Evolutionary conservation across 1,140 invertebrate genomes (phyloP).

Genomic region (Drosophila kurseongensis): DNA sequence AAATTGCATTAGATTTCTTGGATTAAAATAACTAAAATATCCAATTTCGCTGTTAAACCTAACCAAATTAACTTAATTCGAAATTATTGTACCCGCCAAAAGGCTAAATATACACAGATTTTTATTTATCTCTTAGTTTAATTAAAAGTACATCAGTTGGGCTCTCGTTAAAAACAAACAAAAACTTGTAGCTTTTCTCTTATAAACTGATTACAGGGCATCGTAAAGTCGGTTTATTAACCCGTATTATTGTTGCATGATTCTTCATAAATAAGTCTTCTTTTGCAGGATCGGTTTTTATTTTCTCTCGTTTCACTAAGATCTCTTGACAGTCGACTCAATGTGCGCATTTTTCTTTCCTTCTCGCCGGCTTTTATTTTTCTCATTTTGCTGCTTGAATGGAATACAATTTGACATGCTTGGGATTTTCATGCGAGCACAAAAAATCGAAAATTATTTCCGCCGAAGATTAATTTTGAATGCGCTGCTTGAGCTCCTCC

Average conservation of each 20-base stretch:
- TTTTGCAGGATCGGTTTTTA: constrained; percentile 65
- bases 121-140: too few relatives aligned
- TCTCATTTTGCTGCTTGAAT: constrained; percentile 35
- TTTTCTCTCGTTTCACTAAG: constrained; percentile 67
- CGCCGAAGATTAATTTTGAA: constrained; percentile 74
- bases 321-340: constrained; percentile 68
- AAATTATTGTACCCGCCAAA: too few relatives aligned
- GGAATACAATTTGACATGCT: constrained; percentile 79
- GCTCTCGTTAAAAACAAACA: not conserved
- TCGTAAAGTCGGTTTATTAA: constrained; percentile 5
- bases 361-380: constrained; percentile 39
- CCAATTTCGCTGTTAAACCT: too few relatives aligned
- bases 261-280: constrained; percentile 43
- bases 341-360: constrained; percentile 34
- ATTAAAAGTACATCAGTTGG: too few relatives aligned
- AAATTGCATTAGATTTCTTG: too few relatives aligned
- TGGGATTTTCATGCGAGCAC: constrained; percentile 69
- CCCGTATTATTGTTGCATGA: constrained; percentile 15
- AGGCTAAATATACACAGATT: too few relatives aligned
- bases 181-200: not conserved
- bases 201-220: constrained; percentile 1
- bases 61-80: too few relatives aligned
- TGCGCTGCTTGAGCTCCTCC: constrained; percentile 32
- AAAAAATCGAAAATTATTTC: constrained; percentile 76
- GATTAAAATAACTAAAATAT: too few relatives aligned